A percentile compares a stretch with the other conserved stretches of the same genome.
phyloP scores from a whole-genome alignment of 37 sponge, comb jelly and placozoan species.

The Mnemiopsis leidyi region DNA sequence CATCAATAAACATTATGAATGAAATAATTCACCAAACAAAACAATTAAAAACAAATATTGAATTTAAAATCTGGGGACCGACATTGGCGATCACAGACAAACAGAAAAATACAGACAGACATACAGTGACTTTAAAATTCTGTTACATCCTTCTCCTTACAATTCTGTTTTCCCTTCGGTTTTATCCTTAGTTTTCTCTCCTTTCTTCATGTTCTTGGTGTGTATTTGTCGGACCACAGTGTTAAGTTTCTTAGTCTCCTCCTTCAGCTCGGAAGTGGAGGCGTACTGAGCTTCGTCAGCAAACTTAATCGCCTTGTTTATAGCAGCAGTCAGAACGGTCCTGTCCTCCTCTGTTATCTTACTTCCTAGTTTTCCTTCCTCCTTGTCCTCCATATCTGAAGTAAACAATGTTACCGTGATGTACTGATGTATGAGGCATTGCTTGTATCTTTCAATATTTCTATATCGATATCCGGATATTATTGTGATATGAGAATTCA shows the following conservation, averaged over 20 bases:
- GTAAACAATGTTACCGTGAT: too few relatives aligned
- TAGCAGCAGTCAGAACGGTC: slow-evolving; percentile 73
- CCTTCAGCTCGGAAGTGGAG: slow-evolving; percentile 74
- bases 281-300: slow-evolving; percentile 78
- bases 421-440: too few relatives aligned
- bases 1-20: background rate
- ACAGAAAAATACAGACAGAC: background rate
- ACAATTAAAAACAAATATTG: background rate
- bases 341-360: slow-evolving; percentile 88
- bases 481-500: too few relatives aligned
- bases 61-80: background rate
- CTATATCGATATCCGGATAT: background rate
- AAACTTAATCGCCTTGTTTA: slow-evolving; percentile 83
- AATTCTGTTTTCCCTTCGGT: background rate
- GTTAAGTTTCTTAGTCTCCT: slow-evolving; percentile 87
- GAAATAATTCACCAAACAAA: background rate
- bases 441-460: too few relatives aligned
- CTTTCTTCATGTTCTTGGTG: background rate
- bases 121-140: background rate
- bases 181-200: background rate
- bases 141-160: background rate
- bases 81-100: background rate
- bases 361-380: slow-evolving; percentile 83
- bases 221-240: slow-evolving; percentile 68
- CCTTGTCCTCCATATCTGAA: slow-evolving; percentile 66